These are phyloP conservation scores for Vireo griseus DNA, from an alignment of 2,797 vertebrate genomes.

Conservation along the genomic window DNA sequence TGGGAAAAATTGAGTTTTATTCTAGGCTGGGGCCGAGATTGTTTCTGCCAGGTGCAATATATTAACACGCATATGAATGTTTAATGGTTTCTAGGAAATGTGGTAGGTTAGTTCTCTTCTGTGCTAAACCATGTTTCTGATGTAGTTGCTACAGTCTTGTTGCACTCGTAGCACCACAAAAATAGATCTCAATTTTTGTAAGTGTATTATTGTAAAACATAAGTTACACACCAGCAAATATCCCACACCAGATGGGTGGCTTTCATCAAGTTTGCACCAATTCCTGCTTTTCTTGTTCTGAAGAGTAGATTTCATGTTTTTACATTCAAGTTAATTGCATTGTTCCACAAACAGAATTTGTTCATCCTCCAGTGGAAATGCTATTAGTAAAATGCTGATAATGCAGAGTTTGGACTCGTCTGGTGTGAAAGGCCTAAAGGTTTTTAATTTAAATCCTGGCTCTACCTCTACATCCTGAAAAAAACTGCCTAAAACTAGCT, in stretches of 20 bases:
- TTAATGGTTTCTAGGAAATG: slow-evolving; percentile 29
- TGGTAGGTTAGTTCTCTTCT: not conserved
- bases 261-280: not conserved
- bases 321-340: not conserved
- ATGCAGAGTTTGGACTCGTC: not conserved
- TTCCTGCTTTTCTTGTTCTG: not conserved
- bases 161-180: not conserved
- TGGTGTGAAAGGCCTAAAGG: not conserved
- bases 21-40: not conserved
- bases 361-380: not conserved
- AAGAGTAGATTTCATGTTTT: not conserved
- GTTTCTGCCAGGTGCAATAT: slow-evolving; percentile 9
- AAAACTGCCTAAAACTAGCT: not conserved
- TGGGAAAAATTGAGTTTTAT: slow-evolving; percentile 26
- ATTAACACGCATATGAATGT: slow-evolving; percentile 18
- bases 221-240: slow-evolving; percentile 11
- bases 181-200: not conserved
- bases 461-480: not conserved
- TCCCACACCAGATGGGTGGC: not conserved
- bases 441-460: not conserved
- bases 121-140: not conserved
- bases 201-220: not conserved
- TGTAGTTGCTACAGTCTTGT: not conserved
- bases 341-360: not conserved
- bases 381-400: not conserved